Percentiles rank a stretch among this genome's conserved stretches.
Conservation (phyloP, 2,888 invertebrate genomes). For the Stenoptilia bipunctidactyla region DNA sequence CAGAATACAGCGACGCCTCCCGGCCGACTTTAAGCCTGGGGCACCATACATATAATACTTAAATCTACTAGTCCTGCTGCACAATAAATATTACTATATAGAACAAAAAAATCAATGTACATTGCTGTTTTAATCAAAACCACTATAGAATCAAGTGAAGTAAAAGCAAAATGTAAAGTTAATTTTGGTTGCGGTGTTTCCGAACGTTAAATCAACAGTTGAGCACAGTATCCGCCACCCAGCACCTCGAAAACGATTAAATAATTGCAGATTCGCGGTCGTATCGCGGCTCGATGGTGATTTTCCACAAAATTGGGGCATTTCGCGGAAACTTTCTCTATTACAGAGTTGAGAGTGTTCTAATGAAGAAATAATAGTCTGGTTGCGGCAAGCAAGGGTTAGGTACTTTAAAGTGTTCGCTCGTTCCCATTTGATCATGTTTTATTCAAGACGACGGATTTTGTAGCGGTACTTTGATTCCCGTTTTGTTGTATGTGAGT, state of each 20-base stretch:
- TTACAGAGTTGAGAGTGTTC: conserved; percentile 25
- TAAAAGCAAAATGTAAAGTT: conserved; percentile 20
- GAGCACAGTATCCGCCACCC: conserved; percentile 42
- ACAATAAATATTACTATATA: conserved; percentile 22
- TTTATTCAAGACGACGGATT: too few relatives aligned
- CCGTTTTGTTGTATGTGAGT: too few relatives aligned
- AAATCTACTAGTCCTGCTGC: too few relatives aligned
- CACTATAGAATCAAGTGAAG: not conserved
- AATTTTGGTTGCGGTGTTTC: conserved; percentile 24
- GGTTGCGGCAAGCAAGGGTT: conserved; percentile 18
- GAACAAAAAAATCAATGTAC: conserved; percentile 1
- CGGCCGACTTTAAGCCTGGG: conserved; percentile 48
- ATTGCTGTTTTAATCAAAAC: not conserved
- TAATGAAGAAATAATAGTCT: conserved; percentile 44
- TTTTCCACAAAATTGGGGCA: conserved; percentile 48
- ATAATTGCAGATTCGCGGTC: conserved; percentile 57
- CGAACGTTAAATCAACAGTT: too few relatives aligned
- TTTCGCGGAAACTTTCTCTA: conserved; percentile 42
- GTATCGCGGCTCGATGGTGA: conserved; percentile 39
- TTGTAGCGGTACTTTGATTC: too few relatives aligned
- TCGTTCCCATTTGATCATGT: too few relatives aligned
- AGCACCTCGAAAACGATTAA: conserved; percentile 59
- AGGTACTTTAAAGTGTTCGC: too few relatives aligned
- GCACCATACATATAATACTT: conserved; percentile 51
- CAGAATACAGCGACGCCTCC: conserved; percentile 23